A percentile compares a stretch with the other conserved stretches of the same genome.
phyloP scores from a whole-genome alignment of 2,113 vertebrate genomes.

The Zosterops lateralis region DNA sequence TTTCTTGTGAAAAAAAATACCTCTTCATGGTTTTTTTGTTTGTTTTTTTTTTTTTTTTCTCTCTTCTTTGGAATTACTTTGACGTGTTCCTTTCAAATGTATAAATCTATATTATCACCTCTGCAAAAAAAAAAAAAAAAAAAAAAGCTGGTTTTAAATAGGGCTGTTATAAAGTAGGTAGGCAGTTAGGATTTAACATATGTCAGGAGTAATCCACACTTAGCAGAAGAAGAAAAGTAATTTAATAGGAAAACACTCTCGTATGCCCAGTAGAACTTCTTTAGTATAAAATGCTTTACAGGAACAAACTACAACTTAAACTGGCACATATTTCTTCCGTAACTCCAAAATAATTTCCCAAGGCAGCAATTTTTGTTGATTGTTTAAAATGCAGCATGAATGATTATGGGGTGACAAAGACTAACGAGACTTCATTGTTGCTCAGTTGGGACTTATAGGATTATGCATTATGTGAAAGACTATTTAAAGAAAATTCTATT shows the following conservation, averaged over 20 bases:
- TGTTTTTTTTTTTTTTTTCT: no score
- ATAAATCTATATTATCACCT: neutral
- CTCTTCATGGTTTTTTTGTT: rapidly evolving
- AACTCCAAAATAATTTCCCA: slow-evolving; percentile 57
- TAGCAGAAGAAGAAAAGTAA: neutral
- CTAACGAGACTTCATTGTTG: slow-evolving; percentile 60
- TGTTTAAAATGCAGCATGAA: slow-evolving; percentile 60
- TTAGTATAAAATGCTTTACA: slow-evolving; percentile 16
- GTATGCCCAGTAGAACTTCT: slow-evolving; percentile 1
- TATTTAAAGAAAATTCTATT: slow-evolving; percentile 53
- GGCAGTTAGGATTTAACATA: neutral
- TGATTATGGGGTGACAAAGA: slow-evolving; percentile 66
- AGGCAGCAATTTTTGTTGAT: slow-evolving; percentile 55
- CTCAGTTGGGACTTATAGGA: slow-evolving; percentile 56
- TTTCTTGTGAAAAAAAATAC: neutral
- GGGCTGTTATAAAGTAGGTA: neutral
- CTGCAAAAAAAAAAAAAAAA: neutral
- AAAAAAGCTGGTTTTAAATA: neutral
- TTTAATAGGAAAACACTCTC: slow-evolving; percentile 1
- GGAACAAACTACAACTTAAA: slow-evolving; percentile 28
- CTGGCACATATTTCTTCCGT: slow-evolving; percentile 13
- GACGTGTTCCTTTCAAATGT: neutral
- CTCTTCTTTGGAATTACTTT: neutral
- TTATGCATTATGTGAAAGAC: slow-evolving; percentile 48
- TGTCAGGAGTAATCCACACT: neutral